These are phyloP conservation scores for Phodopus roborovskii DNA, from an alignment of 2,113 vertebrate species.

Conservation along the genomic window DNA sequence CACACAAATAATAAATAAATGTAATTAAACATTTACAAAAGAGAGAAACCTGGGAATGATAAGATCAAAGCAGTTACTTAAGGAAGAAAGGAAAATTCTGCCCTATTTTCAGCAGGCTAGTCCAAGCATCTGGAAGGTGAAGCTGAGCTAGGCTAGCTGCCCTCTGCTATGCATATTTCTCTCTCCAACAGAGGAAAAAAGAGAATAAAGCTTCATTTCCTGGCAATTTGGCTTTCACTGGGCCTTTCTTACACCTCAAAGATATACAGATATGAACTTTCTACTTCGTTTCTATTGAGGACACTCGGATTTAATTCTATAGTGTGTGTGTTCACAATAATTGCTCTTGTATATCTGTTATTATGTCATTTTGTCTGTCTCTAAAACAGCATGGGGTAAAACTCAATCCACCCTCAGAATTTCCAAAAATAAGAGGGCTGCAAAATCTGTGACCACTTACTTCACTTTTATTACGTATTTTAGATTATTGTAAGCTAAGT, in stretches of 20 bases:
- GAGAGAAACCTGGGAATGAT: not conserved
- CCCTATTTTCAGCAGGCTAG: not conserved
- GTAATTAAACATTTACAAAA: not conserved
- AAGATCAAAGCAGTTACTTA: not conserved
- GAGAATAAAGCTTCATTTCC: not conserved
- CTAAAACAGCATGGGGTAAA: not conserved
- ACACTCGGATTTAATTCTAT: not conserved
- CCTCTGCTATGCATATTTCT: too few relatives aligned
- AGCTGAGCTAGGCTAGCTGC: not conserved
- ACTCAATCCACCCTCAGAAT: not conserved
- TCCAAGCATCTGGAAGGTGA: not conserved
- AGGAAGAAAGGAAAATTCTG: conserved; percentile 6
- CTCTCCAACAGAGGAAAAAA: not conserved
- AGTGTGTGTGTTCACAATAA: not conserved
- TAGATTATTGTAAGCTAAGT: not conserved
- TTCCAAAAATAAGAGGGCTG: not conserved
- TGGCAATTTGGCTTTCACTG: not conserved
- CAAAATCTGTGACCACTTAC: not conserved
- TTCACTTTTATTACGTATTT: not conserved
- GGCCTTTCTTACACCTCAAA: not conserved
- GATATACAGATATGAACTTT: not conserved
- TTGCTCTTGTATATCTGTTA: not conserved
- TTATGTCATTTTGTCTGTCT: not conserved
- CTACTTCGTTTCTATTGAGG: not conserved
- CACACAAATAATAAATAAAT: conserved; percentile 3